Base-by-base conservation (phyloP, 2,113 vertebrate species). In the Carlito syrichta region DNA sequence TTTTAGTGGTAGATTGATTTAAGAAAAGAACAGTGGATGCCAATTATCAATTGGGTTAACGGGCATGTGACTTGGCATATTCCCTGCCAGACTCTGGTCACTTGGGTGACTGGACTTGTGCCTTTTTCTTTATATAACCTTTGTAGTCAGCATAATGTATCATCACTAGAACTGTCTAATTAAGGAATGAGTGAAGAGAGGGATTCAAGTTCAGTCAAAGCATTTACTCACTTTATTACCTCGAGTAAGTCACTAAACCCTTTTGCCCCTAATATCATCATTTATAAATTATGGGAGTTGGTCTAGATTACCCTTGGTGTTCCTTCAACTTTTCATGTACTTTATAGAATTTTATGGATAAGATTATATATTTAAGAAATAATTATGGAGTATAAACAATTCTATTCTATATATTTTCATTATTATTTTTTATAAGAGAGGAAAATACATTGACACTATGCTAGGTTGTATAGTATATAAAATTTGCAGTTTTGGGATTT, bases 351-450 rank as follows among this genome's bases (percentile, higher is more conserved):
- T 89, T 56, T 88, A 19, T 69, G 58, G 3, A 6, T 83, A 73
- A 76, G 11, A 92, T 95, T 96, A 69, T 52, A 38, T 52, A 40
- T 50, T 68, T 87, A 93, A 89, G 45, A 38, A 25, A 56, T 95
- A 97, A 40, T 82, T 96, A 71, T n/a, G 54, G 14, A 62, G 22
- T 48, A 69, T 8, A 86, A 1, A 27, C 13, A 63, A 0, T 63
- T 96, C 50, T 58, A 32, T 68, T 90, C n/a, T 32, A 68, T 12
- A 27, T 77, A 22, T 43, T 88, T 93, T 62, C 14, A 63, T 90
- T 58, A 8, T 74, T 45, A 66, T 16, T 43, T 56, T 56, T 35
- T 66, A 81, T 38, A 90, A 68, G 12, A 45, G 6, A 95, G 12
- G n/a, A 82, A 83, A 89, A 58, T 56, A 50, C 32, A 1, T 56